A percentile compares a stretch with the other conserved stretches of the same genome.
Conservation (phyloP, 1,140 invertebrate species). For the Hesperophylax magnus region DNA sequence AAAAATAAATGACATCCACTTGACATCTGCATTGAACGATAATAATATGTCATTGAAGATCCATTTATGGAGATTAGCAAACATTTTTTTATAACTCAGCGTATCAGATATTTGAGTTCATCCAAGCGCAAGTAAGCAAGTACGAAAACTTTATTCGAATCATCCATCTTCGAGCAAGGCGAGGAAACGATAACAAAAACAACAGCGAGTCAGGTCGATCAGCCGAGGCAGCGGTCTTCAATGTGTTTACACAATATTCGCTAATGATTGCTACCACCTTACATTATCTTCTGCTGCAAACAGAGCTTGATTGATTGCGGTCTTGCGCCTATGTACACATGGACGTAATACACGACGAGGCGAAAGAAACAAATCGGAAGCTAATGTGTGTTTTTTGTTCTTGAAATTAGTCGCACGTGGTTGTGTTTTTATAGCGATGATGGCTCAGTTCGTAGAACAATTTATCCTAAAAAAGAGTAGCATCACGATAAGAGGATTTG, state of each 20-base stretch:
- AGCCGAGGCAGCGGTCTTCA: not conserved
- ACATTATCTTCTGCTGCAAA: not conserved
- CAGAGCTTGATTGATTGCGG: slow-evolving; percentile 16
- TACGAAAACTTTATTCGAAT: slow-evolving; percentile 9
- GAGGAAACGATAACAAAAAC: slow-evolving; percentile 21
- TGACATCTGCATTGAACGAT: too few relatives aligned
- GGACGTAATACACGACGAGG: not conserved
- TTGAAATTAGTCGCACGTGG: too few relatives aligned
- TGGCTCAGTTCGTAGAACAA: too few relatives aligned
- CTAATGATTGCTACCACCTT: slow-evolving; percentile 2
- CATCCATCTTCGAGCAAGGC: slow-evolving; percentile 11
- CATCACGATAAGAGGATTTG: too few relatives aligned
- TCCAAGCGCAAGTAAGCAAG: not conserved
- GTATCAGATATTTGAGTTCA: not conserved
- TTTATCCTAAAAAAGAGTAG: too few relatives aligned
- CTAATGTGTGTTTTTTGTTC: too few relatives aligned
- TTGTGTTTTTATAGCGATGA: too few relatives aligned
- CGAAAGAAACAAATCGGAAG: too few relatives aligned
- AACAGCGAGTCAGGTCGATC: not conserved
- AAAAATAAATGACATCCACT: too few relatives aligned
- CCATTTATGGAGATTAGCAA: too few relatives aligned
- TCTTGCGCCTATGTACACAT: not conserved
- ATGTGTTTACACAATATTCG: slow-evolving; percentile 29
- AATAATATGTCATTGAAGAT: too few relatives aligned
- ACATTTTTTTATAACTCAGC: not conserved